These are phyloP conservation scores for Dallia pectoralis DNA, from an alignment of 2,797 vertebrate species.

Conservation along the genomic window DNA sequence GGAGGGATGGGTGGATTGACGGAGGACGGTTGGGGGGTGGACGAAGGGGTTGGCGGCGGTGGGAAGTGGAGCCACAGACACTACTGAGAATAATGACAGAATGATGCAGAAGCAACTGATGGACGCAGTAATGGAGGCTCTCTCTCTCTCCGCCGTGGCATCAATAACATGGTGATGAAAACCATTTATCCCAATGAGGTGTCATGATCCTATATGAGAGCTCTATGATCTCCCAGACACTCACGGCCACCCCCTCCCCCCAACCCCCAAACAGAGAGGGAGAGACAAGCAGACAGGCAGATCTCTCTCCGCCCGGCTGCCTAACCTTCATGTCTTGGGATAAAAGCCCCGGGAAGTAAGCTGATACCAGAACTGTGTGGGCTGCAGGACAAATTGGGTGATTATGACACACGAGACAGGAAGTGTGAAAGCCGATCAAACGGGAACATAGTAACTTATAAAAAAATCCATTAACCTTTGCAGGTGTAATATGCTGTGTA, in stretches of 20 bases:
- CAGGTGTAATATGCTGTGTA: background rate
- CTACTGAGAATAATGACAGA: slow-evolving; percentile 2
- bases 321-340: slow-evolving; percentile 3
- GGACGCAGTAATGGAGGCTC: background rate
- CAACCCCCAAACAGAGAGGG: background rate
- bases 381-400: background rate
- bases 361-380: slow-evolving; percentile 8
- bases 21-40: too few species aligned
- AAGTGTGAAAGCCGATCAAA: background rate
- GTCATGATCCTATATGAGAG: slow-evolving; percentile 1
- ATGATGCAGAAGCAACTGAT: slow-evolving; percentile 1
- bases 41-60: background rate
- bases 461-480: background rate
- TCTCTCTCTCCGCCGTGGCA: background rate
- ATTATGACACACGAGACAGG: slow-evolving; percentile 2
- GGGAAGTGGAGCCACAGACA: background rate
- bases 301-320: background rate
- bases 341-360: slow-evolving; percentile 1
- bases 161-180: slow-evolving; percentile 4
- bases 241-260: too few species aligned
- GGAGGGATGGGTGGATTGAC: background rate
- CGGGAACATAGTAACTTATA: background rate
- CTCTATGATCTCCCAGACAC: slow-evolving; percentile 10
- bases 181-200: background rate
- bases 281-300: background rate